Evolutionary conservation across 35 echinoderm and acorn worm genomes (phyloP).

Genomic region (Lytechinus pictus): DNA sequence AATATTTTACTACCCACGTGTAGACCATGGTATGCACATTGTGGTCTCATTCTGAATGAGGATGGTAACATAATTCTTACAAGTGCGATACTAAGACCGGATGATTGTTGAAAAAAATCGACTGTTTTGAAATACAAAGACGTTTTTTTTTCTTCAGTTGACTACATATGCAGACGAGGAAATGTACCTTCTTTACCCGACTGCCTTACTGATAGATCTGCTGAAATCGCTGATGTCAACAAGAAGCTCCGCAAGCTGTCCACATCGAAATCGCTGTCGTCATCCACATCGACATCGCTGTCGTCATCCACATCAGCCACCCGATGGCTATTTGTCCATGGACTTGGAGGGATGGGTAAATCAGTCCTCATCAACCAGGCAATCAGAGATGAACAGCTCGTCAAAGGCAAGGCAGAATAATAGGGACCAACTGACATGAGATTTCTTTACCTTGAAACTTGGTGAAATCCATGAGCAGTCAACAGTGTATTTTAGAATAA

Average conservation of each 20-base stretch:
- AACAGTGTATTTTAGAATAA: too few species aligned
- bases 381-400: constrained; percentile 37
- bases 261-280: neutral
- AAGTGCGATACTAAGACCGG: too few species aligned
- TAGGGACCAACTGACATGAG: too few species aligned
- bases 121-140: neutral
- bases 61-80: too few species aligned
- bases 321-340: constrained; percentile 54
- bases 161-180: neutral
- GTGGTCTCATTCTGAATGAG: too few species aligned
- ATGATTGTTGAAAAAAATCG: too few species aligned
- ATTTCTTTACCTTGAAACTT: too few species aligned
- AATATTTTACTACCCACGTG: too few species aligned
- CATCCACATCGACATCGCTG: neutral
- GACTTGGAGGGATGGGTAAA: constrained; percentile 54
- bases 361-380: constrained; percentile 47
- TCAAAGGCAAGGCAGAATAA: constrained; percentile 15
- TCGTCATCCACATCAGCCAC: neutral
- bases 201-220: constrained; percentile 23
- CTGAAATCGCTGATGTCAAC: constrained; percentile 3
- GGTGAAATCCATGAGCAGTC: too few species aligned
- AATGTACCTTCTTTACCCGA: constrained; percentile 36
- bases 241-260: constrained; percentile 30
- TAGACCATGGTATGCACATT: too few species aligned
- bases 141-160: constrained; percentile 1